phyloP scores from a whole-genome alignment of 2,797 vertebrate species.

The Oreortyx pictus region DNA sequence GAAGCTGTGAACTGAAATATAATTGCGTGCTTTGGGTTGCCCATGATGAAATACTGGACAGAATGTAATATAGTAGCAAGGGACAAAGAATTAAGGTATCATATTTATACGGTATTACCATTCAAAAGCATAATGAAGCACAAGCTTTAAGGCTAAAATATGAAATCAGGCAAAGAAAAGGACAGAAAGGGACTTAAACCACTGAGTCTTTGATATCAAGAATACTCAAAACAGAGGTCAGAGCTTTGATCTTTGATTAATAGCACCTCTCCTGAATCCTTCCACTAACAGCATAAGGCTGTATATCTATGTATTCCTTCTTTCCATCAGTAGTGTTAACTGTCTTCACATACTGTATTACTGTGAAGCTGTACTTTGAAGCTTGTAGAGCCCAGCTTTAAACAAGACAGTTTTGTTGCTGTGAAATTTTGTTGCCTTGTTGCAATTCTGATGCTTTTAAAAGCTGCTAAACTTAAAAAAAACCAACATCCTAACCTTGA shows the following conservation, averaged over 20 bases:
- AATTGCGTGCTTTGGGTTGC: conserved; percentile 71
- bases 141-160: conserved; percentile 77
- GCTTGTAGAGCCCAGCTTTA: conserved; percentile 40
- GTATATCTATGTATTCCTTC: too few species aligned
- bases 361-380: conserved; percentile 44
- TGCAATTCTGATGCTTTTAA: conserved; percentile 36
- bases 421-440: conserved; percentile 3
- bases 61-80: conserved; percentile 64
- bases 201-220: conserved; percentile 31
- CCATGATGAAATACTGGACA: conserved; percentile 65
- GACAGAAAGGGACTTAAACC: conserved; percentile 58
- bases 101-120: conserved; percentile 65
- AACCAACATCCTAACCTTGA: not conserved
- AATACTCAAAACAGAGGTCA: conserved; percentile 25
- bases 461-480: conserved; percentile 13
- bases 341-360: not conserved
- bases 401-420: conserved; percentile 7
- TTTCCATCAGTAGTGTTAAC: not conserved
- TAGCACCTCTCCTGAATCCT: too few species aligned
- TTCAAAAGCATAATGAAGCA: conserved; percentile 74
- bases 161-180: conserved; percentile 64
- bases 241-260: too few species aligned
- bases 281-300: too few species aligned
- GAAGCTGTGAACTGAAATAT: conserved; percentile 71
- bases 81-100: conserved; percentile 70